A percentile compares a stretch with the other conserved stretches of the same genome.
Conservation (phyloP, 2,797 vertebrate species). For the Pachyuromys duprasi region DNA sequence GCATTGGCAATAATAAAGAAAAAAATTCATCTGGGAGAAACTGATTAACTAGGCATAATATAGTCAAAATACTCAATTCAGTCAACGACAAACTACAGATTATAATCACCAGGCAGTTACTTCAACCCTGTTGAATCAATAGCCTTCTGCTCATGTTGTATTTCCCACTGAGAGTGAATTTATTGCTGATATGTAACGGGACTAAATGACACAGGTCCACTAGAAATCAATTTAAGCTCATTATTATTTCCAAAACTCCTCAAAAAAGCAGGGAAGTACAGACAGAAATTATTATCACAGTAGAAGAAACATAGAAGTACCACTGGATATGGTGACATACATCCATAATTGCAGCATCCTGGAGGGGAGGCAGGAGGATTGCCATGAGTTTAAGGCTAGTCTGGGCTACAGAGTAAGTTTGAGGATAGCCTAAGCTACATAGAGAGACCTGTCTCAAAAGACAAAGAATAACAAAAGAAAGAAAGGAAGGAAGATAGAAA, state of each 20-base stretch:
- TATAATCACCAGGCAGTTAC: constrained; percentile 4
- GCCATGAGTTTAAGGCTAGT: background rate
- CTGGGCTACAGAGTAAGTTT: background rate
- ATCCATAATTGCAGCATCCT: background rate
- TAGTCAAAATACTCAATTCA: constrained; percentile 42
- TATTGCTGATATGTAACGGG: background rate
- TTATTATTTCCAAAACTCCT: background rate
- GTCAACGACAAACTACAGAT: background rate
- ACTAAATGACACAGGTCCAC: background rate
- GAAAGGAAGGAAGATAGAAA: background rate
- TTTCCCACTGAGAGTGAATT: background rate
- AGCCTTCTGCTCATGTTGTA: constrained; percentile 16
- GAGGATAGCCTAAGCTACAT: background rate
- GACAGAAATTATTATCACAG: background rate
- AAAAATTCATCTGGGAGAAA: constrained; percentile 32
- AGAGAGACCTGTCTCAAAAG: background rate
- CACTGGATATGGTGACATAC: background rate
- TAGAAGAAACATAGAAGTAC: background rate
- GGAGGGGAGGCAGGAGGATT: background rate
- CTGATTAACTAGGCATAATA: constrained; percentile 13
- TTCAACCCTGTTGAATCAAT: constrained; percentile 14
- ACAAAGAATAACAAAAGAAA: background rate
- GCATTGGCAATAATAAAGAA: constrained; percentile 44
- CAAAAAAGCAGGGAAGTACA: background rate
- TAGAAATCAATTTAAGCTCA: constrained; percentile 35